A percentile compares a stretch with the other conserved stretches of the same genome.
These are phyloP conservation scores for Urocyon cinereoargenteus DNA, from an alignment of 2,797 vertebrate species.

Conservation along the genomic window DNA sequence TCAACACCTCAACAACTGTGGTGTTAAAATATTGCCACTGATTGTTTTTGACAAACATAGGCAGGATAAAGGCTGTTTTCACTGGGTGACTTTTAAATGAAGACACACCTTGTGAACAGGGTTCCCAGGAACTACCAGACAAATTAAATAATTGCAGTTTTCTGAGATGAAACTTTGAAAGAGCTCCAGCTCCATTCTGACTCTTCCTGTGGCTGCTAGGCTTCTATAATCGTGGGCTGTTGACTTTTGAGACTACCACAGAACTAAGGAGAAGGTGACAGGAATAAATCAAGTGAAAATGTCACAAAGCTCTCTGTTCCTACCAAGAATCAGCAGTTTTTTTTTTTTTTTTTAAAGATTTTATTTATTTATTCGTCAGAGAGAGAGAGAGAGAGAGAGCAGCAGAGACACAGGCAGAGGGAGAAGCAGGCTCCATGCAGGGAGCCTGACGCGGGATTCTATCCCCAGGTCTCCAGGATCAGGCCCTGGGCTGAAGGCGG, in stretches of 20 bases:
- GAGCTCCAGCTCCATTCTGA: not conserved
- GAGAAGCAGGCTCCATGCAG: too few species aligned
- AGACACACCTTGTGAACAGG: not conserved
- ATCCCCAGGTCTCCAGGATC: too few species aligned
- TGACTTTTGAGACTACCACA: not conserved
- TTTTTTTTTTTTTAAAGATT: not conserved
- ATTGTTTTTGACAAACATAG: constrained; percentile 24
- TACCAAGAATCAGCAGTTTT: not conserved
- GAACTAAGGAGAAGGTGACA: not conserved
- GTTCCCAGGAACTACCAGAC: not conserved
- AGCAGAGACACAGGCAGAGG: too few species aligned
- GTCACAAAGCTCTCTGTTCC: not conserved
- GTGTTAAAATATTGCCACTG: not conserved
- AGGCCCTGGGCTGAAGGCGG: too few species aligned
- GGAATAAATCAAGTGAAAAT: not conserved
- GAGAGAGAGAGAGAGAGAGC: too few species aligned
- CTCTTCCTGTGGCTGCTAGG: not conserved
- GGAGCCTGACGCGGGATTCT: too few species aligned
- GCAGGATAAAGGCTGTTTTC: constrained; percentile 12
- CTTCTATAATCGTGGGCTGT: not conserved
- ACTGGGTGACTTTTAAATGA: not conserved
- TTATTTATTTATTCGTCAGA: too few species aligned
- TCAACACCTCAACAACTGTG: not conserved
- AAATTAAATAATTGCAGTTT: not conserved
- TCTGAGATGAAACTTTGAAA: constrained; percentile 34